These are phyloP conservation scores for Eilema caniola DNA, from an alignment of 2,888 invertebrate species.

Conservation along the genomic window DNA sequence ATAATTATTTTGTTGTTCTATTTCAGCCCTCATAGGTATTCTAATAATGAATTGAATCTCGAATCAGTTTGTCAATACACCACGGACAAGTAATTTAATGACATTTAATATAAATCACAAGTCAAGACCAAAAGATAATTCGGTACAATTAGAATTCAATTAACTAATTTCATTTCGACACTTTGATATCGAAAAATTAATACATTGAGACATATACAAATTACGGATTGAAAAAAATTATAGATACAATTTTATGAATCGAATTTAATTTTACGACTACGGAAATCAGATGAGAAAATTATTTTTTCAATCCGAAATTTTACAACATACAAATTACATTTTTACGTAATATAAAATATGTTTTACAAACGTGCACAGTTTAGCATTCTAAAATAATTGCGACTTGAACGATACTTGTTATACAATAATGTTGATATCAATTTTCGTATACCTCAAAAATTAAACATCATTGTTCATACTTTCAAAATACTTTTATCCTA, in stretches of 20 bases:
- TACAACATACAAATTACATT: slow-evolving; percentile 23
- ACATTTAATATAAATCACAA: slow-evolving; percentile 55
- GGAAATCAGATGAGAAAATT: slow-evolving; percentile 47
- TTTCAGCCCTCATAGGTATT: not conserved
- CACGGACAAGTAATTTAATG: slow-evolving; percentile 42
- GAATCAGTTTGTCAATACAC: slow-evolving; percentile 32
- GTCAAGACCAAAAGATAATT: slow-evolving; percentile 54
- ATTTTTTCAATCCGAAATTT: slow-evolving; percentile 41
- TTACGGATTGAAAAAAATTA: slow-evolving; percentile 38
- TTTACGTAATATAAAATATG: slow-evolving; percentile 25
- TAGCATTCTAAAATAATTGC: slow-evolving; percentile 26
- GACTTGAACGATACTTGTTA: slow-evolving; percentile 19
- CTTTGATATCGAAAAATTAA: slow-evolving; percentile 15
- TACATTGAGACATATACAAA: slow-evolving; percentile 25
- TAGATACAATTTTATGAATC: slow-evolving; percentile 3
- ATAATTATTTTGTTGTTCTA: not conserved
- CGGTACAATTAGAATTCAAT: slow-evolving; percentile 51
- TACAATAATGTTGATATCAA: slow-evolving; percentile 17
- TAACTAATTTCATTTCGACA: slow-evolving; percentile 29
- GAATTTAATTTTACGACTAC: slow-evolving; percentile 39
- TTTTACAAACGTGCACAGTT: slow-evolving; percentile 34
- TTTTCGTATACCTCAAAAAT: slow-evolving; percentile 43
- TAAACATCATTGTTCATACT: slow-evolving; percentile 31
- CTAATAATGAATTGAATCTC: slow-evolving; percentile 16
- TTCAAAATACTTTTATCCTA: slow-evolving; percentile 34